Evolutionary conservation across 2,113 vertebrate species (phyloP).

Genomic region (Acrocephalus kingi): DNA sequence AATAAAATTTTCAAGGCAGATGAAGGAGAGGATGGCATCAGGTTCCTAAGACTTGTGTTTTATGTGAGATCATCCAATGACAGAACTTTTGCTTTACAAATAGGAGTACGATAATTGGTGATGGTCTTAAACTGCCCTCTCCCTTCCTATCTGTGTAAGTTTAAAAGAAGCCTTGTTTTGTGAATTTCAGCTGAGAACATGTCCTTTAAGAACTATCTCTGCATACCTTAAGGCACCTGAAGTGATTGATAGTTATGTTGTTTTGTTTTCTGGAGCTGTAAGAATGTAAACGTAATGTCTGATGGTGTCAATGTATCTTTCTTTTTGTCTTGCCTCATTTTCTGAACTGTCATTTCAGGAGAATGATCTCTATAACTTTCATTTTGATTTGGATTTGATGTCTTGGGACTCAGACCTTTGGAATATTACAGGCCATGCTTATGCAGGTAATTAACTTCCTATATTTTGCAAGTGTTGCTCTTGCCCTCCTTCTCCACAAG

Average conservation of each 20-base stretch:
- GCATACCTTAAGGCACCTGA: background rate
- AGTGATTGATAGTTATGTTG: background rate
- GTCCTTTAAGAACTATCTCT: background rate
- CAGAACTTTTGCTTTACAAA: background rate
- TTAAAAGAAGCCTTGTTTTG: background rate
- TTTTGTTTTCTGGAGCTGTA: background rate
- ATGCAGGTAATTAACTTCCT: conserved; percentile 76
- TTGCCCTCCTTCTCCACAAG: background rate
- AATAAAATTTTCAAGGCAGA: background rate
- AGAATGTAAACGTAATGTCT: background rate
- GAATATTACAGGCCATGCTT: conserved; percentile 70
- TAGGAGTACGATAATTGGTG: background rate
- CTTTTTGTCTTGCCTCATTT: background rate
- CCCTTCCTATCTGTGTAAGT: background rate
- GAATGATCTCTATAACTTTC: conserved; percentile 76
- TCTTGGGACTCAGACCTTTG: conserved; percentile 79
- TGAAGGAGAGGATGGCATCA: background rate
- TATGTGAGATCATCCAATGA: background rate
- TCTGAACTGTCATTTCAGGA: conserved; percentile 73
- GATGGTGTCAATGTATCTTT: background rate
- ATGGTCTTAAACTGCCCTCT: background rate
- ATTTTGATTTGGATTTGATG: conserved; percentile 87
- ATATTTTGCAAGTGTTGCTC: background rate
- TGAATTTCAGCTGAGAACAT: background rate
- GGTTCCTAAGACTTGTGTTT: background rate